Conservation (phyloP, 1,140 invertebrate genomes). For the Eriocheir sinensis region DNA sequence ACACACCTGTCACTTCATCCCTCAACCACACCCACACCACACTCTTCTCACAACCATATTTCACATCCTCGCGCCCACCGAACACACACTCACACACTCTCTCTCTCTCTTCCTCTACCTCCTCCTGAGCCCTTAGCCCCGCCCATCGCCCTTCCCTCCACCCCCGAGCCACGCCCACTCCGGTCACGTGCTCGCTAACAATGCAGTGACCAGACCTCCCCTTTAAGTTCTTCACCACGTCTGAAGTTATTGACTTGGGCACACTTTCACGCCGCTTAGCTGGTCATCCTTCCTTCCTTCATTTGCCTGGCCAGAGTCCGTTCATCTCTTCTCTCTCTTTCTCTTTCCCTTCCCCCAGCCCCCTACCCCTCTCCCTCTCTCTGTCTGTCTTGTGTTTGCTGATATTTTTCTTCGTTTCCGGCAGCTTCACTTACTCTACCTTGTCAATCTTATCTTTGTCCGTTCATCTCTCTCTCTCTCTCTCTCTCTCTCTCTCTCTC, state of each 20-base stretch:
- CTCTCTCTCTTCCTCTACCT: background rate
- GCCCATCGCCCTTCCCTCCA: background rate
- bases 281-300: background rate
- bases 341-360: slow-evolving; percentile 52
- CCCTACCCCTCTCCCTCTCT: slow-evolving; percentile 59
- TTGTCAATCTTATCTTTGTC: slow-evolving; percentile 31
- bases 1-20: too few relatives aligned
- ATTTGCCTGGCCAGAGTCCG: background rate
- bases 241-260: background rate
- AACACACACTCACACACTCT: too few relatives aligned
- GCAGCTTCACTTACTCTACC: too few relatives aligned
- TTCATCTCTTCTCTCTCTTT: slow-evolving; percentile 68
- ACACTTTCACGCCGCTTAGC: background rate
- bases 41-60: background rate
- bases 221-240: slow-evolving; percentile 16
- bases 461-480: too few relatives aligned
- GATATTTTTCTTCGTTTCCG: too few relatives aligned
- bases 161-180: background rate
- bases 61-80: background rate
- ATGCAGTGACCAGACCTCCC: slow-evolving; percentile 11
- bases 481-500: slow-evolving; percentile 64
- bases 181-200: background rate
- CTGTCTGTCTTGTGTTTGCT: too few relatives aligned
- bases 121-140: background rate
- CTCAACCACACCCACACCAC: background rate